Base-by-base conservation (phyloP, 2,113 vertebrate genomes). In the Rhea americana region DNA sequence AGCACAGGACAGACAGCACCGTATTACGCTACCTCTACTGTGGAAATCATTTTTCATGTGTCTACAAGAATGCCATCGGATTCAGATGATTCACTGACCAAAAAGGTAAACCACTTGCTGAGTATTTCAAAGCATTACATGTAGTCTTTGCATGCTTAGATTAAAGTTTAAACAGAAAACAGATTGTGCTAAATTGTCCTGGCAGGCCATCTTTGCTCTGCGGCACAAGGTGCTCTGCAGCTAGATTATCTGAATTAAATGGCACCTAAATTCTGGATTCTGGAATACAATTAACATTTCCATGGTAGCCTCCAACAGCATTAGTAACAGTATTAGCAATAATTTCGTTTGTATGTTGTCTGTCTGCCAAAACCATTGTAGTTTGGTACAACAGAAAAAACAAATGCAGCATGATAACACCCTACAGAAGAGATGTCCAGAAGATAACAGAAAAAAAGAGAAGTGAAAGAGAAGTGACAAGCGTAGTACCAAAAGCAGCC, bases 1-100 rank as follows among this genome's bases (percentile, higher is more conserved):
- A 99, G 99, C 98, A 99, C 99, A 0, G 99, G 99, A 20, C 97
- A 98, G 45, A 99, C 99, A 0, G 99, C 99, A 8, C 99, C 99
- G 43, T 99, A 99, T 96, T 99, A 99, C 2, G 99, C 99, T 97
- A 99, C 99, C 97, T 99, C 99, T 45, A 99, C 99, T 0, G 98
- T 99, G 97, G 99, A 99, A 97, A 98, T 98, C 16, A 99, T 99
- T 96, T 99, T 99, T 96, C 99, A 99, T 2, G 99, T 99, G 74
- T 99, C 99, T 59, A 99, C 99, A 1, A 98, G 99, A n/a, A 99
- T 99, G 99, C 98, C 99, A 1, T 99, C 99, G 3, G 98, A 99
- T 94, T 99, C 99, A 1, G 98, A 99, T 6, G 99, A 99, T 91
- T 98, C 98, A 1, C 98, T 99, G 94, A 99, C 99, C 94, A 99